A percentile compares a stretch with the other conserved stretches of the same genome.
Evolutionary conservation across 2,797 vertebrate genomes (phyloP).

Genomic region (Masticophis lateralis): DNA sequence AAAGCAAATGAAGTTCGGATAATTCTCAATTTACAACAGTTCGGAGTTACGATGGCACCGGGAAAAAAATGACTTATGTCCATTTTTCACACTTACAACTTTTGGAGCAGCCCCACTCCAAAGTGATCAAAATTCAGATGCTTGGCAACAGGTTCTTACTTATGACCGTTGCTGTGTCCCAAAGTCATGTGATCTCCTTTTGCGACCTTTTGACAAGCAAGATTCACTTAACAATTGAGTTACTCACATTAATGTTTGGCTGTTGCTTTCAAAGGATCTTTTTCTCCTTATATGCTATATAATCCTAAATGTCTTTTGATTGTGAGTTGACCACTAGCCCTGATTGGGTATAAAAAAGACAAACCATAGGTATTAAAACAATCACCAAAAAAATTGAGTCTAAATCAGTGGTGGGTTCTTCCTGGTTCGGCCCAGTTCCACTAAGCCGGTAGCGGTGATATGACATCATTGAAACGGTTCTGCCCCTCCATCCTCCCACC

Average conservation of each 20-base stretch:
- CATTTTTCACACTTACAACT: neutral
- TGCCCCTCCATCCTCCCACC: too few species aligned
- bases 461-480: too few species aligned
- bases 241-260: neutral
- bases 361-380: neutral
- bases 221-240: neutral
- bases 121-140: neutral
- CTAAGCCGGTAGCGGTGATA: too few species aligned
- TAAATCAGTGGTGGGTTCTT: too few species aligned
- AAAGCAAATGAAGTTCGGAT: slow-evolving; percentile 53
- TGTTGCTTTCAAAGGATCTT: too few species aligned
- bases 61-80: neutral
- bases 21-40: neutral
- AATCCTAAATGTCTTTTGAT: neutral
- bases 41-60: neutral
- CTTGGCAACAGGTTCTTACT: neutral
- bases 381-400: too few species aligned
- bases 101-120: neutral
- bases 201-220: neutral
- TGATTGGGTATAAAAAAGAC: neutral
- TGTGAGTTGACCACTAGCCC: neutral
- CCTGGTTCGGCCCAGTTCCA: too few species aligned
- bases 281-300: neutral
- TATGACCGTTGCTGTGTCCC: neutral
- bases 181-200: neutral